Conservation (phyloP, 2,113 vertebrate species). For the Misgurnus mizolepis region DNA sequence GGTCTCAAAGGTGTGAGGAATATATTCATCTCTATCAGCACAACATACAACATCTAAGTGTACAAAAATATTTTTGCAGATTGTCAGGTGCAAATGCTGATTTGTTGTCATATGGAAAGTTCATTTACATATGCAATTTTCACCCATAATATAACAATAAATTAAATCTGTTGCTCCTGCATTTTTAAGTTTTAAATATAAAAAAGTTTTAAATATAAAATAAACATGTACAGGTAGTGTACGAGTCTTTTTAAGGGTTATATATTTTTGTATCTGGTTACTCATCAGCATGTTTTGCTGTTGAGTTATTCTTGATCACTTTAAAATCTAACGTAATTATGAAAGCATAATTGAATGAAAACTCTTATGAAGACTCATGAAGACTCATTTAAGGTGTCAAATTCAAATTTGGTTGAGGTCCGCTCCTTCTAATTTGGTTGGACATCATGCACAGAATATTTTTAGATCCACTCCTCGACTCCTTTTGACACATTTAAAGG, state of each 20-base stretch:
- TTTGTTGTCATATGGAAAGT: not conserved
- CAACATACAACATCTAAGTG: not conserved
- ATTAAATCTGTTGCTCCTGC: not conserved
- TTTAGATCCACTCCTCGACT: constrained; percentile 30
- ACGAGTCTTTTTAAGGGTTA: too few relatives aligned
- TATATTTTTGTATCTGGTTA: not conserved
- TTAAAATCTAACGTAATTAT: constrained; percentile 39
- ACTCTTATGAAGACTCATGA: too few relatives aligned
- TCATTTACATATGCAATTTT: constrained; percentile 12
- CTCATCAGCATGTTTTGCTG: constrained; percentile 16
- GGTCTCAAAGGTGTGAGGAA: not conserved
- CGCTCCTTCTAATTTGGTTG: constrained; percentile 45
- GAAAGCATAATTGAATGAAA: constrained; percentile 31
- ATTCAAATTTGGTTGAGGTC: constrained; percentile 19
- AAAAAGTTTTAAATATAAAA: too few relatives aligned
- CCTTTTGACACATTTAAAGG: constrained; percentile 33
- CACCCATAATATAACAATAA: not conserved
- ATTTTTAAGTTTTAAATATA: not conserved
- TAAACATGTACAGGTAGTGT: too few relatives aligned
- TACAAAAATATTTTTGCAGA: not conserved
- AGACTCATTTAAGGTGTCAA: constrained; percentile 35
- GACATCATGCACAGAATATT: constrained; percentile 26
- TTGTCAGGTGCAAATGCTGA: not conserved
- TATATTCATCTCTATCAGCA: not conserved
- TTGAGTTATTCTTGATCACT: constrained; percentile 22